phyloP scores from a whole-genome alignment of 2,113 vertebrate species.

The Nibea coibor region DNA sequence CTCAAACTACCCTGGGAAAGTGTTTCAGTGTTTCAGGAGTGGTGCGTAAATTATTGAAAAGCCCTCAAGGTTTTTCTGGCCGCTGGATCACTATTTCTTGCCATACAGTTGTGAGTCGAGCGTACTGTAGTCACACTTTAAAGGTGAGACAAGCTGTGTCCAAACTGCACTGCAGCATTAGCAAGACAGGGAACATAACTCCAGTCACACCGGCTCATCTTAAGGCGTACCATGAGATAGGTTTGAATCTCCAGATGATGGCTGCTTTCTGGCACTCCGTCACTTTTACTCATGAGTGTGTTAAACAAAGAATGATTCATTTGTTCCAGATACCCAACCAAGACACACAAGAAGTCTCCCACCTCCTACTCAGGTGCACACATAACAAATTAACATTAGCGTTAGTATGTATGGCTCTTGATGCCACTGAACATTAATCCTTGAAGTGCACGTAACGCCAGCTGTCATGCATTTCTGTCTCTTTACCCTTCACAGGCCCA shows the following conservation, averaged over 20 bases:
- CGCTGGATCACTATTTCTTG: conserved; percentile 48
- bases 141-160: conserved; percentile 45
- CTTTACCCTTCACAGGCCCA: neutral
- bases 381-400: neutral
- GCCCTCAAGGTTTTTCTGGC: conserved; percentile 52
- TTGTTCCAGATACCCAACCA: neutral
- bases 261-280: neutral
- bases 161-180: conserved; percentile 32
- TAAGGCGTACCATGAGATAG: neutral
- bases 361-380: neutral
- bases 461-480: neutral
- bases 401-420: neutral
- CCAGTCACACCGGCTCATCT: conserved; percentile 8
- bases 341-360: neutral
- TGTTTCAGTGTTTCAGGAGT: conserved; percentile 69
- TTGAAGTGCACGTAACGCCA: neutral
- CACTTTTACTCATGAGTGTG: neutral
- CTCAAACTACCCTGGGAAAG: conserved; percentile 44
- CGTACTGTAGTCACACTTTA: conserved; percentile 45
- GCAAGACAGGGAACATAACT: conserved; percentile 6
- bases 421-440: neutral
- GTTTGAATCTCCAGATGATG: neutral
- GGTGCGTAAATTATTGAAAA: conserved; percentile 69
- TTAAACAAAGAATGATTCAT: neutral
- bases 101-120: conserved; percentile 10